Evolutionary conservation across 1,140 invertebrate species (phyloP).

Genomic region (Drosophila santomea): DNA sequence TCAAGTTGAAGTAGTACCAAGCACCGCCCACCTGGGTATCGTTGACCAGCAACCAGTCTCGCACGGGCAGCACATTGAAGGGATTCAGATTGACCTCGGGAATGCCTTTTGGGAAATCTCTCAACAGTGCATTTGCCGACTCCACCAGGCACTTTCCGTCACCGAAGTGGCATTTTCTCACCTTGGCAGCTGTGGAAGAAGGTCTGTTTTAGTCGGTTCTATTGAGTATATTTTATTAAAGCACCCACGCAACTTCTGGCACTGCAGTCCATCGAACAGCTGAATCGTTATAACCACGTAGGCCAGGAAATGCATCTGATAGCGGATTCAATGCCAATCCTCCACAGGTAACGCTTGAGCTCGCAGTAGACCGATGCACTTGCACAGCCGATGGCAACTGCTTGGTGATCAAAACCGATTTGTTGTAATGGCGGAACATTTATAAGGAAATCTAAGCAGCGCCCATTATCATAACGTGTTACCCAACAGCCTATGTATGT

Average conservation of each 20-base stretch:
- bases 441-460: constrained; percentile 44
- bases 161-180: constrained; percentile 59
- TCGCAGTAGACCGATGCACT: constrained; percentile 34
- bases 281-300: constrained; percentile 22
- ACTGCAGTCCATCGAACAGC: constrained; percentile 17
- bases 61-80: constrained; percentile 50
- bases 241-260: constrained; percentile 52
- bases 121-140: constrained; percentile 46
- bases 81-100: constrained; percentile 53
- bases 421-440: constrained; percentile 7
- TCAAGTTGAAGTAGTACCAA: constrained; percentile 54
- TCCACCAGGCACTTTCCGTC: constrained; percentile 53
- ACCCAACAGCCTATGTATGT: not conserved
- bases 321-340: not conserved
- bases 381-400: constrained; percentile 21
- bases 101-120: constrained; percentile 54
- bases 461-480: constrained; percentile 67
- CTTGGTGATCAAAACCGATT: constrained; percentile 18
- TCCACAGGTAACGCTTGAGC: not conserved
- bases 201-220: not conserved
- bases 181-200: constrained; percentile 26
- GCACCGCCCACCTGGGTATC: constrained; percentile 49
- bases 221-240: no score
- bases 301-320: constrained; percentile 34
- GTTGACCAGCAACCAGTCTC: constrained; percentile 51